phyloP scores from a whole-genome alignment of 1,140 invertebrate species.

The Seison nebaliae region DNA sequence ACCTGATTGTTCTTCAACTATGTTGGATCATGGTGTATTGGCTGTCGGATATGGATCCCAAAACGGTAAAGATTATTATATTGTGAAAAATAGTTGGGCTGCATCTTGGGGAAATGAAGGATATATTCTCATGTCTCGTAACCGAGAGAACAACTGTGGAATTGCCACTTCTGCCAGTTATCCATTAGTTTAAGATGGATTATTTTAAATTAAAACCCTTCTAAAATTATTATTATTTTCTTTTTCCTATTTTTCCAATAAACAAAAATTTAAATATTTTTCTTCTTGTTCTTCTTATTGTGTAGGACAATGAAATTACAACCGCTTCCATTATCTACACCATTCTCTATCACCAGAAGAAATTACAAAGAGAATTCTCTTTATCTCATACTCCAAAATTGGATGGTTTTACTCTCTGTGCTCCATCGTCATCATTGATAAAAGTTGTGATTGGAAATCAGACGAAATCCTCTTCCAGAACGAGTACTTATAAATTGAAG shows the following conservation, averaged over 20 bases:
- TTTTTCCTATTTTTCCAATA: neutral
- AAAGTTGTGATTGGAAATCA: too few relatives aligned
- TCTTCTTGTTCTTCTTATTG: too few relatives aligned
- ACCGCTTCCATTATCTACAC: too few relatives aligned
- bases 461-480: too few relatives aligned
- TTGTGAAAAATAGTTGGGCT: constrained; percentile 27
- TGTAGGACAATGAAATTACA: too few relatives aligned
- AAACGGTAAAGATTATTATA: constrained; percentile 14
- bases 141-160: constrained; percentile 26
- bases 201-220: constrained; percentile 3
- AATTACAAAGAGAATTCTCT: too few relatives aligned
- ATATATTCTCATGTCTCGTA: constrained; percentile 32
- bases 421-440: too few relatives aligned
- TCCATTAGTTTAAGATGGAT: constrained; percentile 15
- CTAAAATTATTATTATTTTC: constrained; percentile 12
- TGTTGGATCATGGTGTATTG: constrained; percentile 17
- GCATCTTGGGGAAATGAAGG: constrained; percentile 32
- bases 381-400: too few relatives aligned
- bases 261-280: too few relatives aligned
- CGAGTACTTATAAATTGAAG: too few relatives aligned
- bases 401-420: too few relatives aligned
- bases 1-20: constrained; percentile 4
- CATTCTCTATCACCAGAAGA: too few relatives aligned
- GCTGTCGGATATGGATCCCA: constrained; percentile 18
- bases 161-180: constrained; percentile 17